These are phyloP conservation scores for Ectobius pallidus DNA, from an alignment of 2,888 invertebrate species.

Conservation along the genomic window DNA sequence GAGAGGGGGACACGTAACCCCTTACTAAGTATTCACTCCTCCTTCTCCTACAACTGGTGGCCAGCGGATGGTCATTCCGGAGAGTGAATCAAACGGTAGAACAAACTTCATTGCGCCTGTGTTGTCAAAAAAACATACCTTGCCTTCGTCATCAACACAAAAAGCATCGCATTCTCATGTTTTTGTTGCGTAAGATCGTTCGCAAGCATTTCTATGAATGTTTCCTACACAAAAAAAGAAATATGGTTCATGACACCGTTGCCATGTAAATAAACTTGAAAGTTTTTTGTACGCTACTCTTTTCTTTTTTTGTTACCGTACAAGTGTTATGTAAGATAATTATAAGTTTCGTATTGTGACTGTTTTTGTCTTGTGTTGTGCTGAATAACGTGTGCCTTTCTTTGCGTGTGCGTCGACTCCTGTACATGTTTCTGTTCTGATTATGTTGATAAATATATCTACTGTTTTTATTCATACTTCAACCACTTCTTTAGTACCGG, in stretches of 20 bases:
- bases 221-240: not conserved
- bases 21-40: conserved; percentile 14
- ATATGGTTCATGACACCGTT: not conserved
- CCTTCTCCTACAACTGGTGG: not conserved
- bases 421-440: not conserved
- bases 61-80: not conserved
- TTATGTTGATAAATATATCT: not conserved
- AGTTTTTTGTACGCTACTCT: not conserved
- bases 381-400: not conserved
- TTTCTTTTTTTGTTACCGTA: no score
- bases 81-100: conserved; percentile 11
- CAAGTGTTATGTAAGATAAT: conserved; percentile 4
- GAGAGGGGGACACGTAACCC: not conserved
- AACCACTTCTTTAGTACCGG: no score
- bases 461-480: not conserved
- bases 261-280: not conserved
- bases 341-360: not conserved
- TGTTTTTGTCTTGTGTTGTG: not conserved
- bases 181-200: not conserved
- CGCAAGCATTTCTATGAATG: not conserved
- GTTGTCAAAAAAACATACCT: not conserved
- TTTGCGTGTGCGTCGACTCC: not conserved
- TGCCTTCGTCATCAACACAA: conserved; percentile 1
- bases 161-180: not conserved
- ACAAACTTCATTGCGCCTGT: not conserved